Percentiles rank a stretch among this genome's conserved stretches.
phyloP scores from a whole-genome alignment of 1,140 invertebrate genomes.

The Formica exsecta region DNA sequence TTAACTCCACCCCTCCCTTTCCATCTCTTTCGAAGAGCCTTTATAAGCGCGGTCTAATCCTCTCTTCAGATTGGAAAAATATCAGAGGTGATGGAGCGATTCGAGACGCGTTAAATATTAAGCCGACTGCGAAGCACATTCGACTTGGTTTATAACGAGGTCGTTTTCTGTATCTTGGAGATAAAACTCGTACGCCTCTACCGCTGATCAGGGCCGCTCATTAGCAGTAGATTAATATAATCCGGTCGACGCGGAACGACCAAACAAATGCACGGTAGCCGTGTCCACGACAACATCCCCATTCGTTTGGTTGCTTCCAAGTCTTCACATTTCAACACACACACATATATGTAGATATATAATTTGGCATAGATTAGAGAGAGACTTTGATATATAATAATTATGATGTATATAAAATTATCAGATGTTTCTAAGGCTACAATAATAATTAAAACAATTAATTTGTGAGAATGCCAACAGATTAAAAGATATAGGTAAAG shows the following conservation, averaged over 20 bases:
- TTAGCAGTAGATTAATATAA: slow-evolving; percentile 85
- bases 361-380: not conserved
- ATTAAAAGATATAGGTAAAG: not conserved
- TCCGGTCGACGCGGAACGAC: slow-evolving; percentile 75
- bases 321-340: slow-evolving; percentile 37
- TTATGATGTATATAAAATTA: not conserved
- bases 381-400: slow-evolving; percentile 10
- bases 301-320: slow-evolving; percentile 67
- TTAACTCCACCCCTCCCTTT: not conserved
- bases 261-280: slow-evolving; percentile 81
- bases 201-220: slow-evolving; percentile 79
- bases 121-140: slow-evolving; percentile 71
- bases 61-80: slow-evolving; percentile 65
- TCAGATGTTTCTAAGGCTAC: not conserved
- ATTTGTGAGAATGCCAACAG: not conserved
- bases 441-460: not conserved
- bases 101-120: slow-evolving; percentile 83
- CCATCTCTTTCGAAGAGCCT: slow-evolving; percentile 23
- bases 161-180: slow-evolving; percentile 75
- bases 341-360: not conserved
- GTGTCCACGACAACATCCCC: slow-evolving; percentile 69
- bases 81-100: slow-evolving; percentile 82
- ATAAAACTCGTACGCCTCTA: slow-evolving; percentile 71
- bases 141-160: slow-evolving; percentile 78
- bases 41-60: slow-evolving; percentile 56